These are phyloP conservation scores for Orthonychiurus folsomi DNA, from an alignment of 2,888 invertebrate genomes.

Conservation along the genomic window DNA sequence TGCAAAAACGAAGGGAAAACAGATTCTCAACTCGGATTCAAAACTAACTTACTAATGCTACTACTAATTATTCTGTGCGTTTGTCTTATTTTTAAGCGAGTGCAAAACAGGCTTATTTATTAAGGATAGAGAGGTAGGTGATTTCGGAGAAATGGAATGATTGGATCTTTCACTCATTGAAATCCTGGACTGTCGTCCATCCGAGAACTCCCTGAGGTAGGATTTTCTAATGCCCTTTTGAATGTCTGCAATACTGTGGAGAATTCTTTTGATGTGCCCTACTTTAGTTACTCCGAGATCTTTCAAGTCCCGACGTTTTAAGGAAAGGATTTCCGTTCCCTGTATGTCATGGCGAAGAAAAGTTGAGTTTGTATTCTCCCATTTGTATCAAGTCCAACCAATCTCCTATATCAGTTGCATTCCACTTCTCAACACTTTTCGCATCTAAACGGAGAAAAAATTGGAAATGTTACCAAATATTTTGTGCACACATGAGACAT, in stretches of 20 bases:
- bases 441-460: slow-evolving; percentile 28
- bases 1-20: no score
- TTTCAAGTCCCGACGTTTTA: slow-evolving; percentile 76
- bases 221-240: slow-evolving; percentile 24
- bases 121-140: neutral
- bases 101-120: no score
- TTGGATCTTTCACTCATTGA: neutral
- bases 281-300: slow-evolving; percentile 91
- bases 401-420: slow-evolving; percentile 74
- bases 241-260: slow-evolving; percentile 85
- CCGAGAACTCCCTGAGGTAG: neutral
- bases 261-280: slow-evolving; percentile 89
- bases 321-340: slow-evolving; percentile 73
- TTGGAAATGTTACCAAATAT: neutral
- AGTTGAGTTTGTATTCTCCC: slow-evolving; percentile 79
- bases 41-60: no score
- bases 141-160: neutral
- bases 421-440: slow-evolving; percentile 54
- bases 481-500: neutral
- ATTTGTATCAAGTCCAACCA: slow-evolving; percentile 86
- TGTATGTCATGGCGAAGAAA: slow-evolving; percentile 86
- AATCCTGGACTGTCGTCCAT: neutral
- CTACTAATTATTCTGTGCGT: no score
- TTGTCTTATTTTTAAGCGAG: no score
- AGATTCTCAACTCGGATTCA: no score